Evolutionary conservation across 2,888 invertebrate genomes (phyloP).

Genomic region (Dione vanillae): DNA sequence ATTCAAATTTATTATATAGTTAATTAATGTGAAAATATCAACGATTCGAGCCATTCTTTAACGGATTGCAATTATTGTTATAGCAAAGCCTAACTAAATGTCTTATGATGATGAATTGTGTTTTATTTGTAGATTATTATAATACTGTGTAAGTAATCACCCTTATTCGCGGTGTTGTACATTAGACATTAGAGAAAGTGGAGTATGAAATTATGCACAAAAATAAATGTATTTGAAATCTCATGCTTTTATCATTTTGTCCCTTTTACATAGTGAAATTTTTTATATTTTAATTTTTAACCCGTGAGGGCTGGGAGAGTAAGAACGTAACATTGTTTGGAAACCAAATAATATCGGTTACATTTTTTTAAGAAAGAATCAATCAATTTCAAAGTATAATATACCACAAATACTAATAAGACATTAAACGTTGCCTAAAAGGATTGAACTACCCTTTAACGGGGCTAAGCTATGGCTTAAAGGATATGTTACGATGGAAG

Average conservation of each 20-base stretch:
- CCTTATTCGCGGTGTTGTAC: conserved; percentile 71
- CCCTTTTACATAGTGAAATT: conserved; percentile 3
- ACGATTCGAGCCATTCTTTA: conserved; percentile 77
- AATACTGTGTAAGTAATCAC: conserved; percentile 60
- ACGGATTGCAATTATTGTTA: conserved; percentile 57
- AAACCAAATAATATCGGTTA: no score
- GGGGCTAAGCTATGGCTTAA: no score
- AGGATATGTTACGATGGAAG: no score
- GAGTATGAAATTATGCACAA: conserved; percentile 78
- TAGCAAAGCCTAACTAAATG: conserved; percentile 77
- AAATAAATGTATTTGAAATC: conserved; percentile 79
- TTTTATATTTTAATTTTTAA: no score
- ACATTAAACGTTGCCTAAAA: no score
- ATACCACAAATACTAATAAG: no score
- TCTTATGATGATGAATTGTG: conserved; percentile 74
- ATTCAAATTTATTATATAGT: conserved; percentile 29
- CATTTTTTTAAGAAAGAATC: no score
- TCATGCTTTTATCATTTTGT: conserved; percentile 45
- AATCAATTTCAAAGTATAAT: no score
- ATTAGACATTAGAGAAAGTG: conserved; percentile 73
- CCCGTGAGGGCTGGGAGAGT: no score
- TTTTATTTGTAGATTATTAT: conserved; percentile 62
- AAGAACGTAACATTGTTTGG: no score
- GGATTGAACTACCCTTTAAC: no score
- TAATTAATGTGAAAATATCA: conserved; percentile 55